Base-by-base conservation (phyloP, 2,888 invertebrate species). In the Chelonus formosanus region DNA sequence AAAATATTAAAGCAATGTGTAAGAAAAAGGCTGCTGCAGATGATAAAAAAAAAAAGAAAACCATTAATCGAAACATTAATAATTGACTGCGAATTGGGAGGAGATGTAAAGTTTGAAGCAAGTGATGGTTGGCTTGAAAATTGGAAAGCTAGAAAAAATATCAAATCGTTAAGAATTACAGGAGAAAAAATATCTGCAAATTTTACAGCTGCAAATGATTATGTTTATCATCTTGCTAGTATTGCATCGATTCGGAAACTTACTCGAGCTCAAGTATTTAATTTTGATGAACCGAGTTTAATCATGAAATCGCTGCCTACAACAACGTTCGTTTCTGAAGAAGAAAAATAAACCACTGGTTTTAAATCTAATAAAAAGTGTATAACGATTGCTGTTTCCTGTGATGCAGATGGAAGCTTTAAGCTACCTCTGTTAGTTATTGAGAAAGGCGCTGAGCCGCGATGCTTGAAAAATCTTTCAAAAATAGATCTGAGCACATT, bases 241-340 rank as follows among this genome's bases (percentile, higher is more conserved):
- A 52, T 3, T 20, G 32, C 31, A 31, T 1, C 34, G 31, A 32
- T 3, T 20, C 20, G 32, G 31, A 52, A 2, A 3, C 31, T 52
- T 6, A 52, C 1, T 52, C 20, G 68, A 50, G 36, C 43, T 20
- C 73, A 76, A 67, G 66, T 78, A 54, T 76, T 72, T 63, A 76
- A 76, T 56, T 71, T 73, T 20, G 75, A 75, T 60, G 74, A 76
- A 67, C 75, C 74, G 8, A 73, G 73, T 31, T 67, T 77, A 58
- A 74, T 74, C 61, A 75, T 69, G 53, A 75, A 72, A 71, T 70
- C 69, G 56, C 67, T 76, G 45, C 75, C 74, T 40, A 70, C 63
- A 63, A 71, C 70, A 64, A 75, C 72, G 40, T 40, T 40, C 4
- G 73, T 71, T 64, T 67, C 65, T 48, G 67, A 69, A 65, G 62